Evolutionary conservation across 2,113 vertebrate genomes (phyloP), one percentile per base, ranked within the genome.

Genomic region (Leuciscus idus): DNA sequence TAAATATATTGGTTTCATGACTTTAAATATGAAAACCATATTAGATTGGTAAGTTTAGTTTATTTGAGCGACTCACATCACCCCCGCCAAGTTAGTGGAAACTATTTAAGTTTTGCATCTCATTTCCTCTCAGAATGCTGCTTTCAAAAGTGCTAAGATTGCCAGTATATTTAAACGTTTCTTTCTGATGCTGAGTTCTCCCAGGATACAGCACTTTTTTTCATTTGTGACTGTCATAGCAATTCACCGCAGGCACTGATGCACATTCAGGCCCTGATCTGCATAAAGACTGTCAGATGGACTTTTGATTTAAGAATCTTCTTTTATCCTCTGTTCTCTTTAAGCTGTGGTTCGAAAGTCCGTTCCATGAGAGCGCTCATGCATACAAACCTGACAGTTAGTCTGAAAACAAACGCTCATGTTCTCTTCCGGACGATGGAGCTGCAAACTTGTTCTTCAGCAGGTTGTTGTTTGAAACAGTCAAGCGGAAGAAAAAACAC

Each of bases 281-380:
- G 83, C 86, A 81, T 81, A 64, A 84, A 64, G 57, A 70, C 80
- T 82, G 61, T 82, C 80, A 52, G 61, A 82, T 66, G 61, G 84
- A 80, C 75, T 70, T 85, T 78, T 85, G 73, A 85, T 85, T 85
- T 48, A 62, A 68, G 62, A 28, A 77, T 17, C 48, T 61, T 26
- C 84, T 85, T 86, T 86, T 68, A 86, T 81, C 76, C 75, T 55
- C 30, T 36, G 48, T 57, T 8, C 74, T 30, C n/a, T 70, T 82
- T 80, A 72, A 66, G 70, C 30, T 15, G 46, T 48, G 30, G 68
- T 66, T 68, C 61, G 83, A 55, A 72, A 61, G 59, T 86, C 50
- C 48, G 75, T 85, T 80, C 64, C 48, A 72, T 28, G 11, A 55
- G 84, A 72, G 50, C 39, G 19, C 64, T 48, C 75, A 80, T 55